Evolutionary conservation across 1,140 invertebrate species (phyloP), one percentile per base, ranked within the genome.

Genomic region (Meloidogyne chitwoodi): DNA sequence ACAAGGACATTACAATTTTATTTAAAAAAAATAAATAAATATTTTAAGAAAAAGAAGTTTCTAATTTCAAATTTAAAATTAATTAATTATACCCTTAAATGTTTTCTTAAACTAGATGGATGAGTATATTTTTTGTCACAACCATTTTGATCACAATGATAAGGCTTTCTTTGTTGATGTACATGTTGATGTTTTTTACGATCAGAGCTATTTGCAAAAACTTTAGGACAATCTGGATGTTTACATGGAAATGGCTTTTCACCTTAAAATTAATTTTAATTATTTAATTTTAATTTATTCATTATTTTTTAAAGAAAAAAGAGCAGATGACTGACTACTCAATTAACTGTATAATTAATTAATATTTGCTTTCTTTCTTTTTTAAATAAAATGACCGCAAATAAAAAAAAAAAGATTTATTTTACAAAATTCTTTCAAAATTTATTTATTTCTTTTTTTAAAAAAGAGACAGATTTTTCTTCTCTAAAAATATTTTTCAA

Each of bases 181-280:
- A 78, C 77, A 24, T 78, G 77, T 41, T 75, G 73, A 48, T 78
- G 77, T 48, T 78, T 78, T 69, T 78, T 78, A 24, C 77, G 75
- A 38, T 78, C 77, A 29, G 62, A 68, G 29, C 75, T 78, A 56
- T 78, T 78, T 26, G 77, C 77, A 65, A 78, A 78, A 6, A 56
- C 27, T 70, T 69, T 76, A 24, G 19, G 22, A 27, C 77, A 78
- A 19, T 68, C 75, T 29, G 63, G 64, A 38, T 31, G 24, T 38
- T 68, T 31, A 61, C 77, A 78, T 19, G 74, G 73, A 64, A 78
- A 78, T 11, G 77, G 77, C 44, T 75, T 78, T 63, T 78, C 77
- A 11, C 77, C 77, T 78, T 31, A 61, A 78, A 75, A 44, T 1
- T 34, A 22, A 31, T 11, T 34, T 29, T 0, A 73, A 31, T 19